These are phyloP conservation scores for Tetheella fluctuosa DNA, from an alignment of 2,888 invertebrate species.

Conservation along the genomic window DNA sequence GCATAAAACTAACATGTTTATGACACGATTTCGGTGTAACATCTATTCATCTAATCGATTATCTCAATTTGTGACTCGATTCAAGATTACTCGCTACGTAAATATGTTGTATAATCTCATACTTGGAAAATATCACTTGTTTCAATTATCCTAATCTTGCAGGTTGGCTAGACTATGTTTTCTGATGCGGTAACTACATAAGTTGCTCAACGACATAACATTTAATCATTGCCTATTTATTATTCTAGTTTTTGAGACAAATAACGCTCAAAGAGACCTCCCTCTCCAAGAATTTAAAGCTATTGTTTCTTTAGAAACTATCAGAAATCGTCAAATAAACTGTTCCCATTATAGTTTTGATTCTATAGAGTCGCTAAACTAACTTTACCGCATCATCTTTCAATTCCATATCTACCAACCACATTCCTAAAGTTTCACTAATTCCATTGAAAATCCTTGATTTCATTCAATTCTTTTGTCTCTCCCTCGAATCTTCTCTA, in stretches of 20 bases:
- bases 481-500: conserved; percentile 77
- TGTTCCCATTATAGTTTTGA: not conserved
- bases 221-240: not conserved
- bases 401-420: conserved; percentile 14
- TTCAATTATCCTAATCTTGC: conserved; percentile 25
- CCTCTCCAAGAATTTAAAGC: not conserved
- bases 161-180: conserved; percentile 11
- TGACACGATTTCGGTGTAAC: conserved; percentile 34
- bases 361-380: not conserved
- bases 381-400: not conserved
- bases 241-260: conserved; percentile 4
- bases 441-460: conserved; percentile 29
- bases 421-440: conserved; percentile 33
- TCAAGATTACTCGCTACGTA: conserved; percentile 13
- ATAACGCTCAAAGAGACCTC: not conserved
- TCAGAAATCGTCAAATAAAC: not conserved
- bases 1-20: conserved; percentile 30
- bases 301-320: not conserved
- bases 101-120: conserved; percentile 25
- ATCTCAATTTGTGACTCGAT: conserved; percentile 24
- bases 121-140: conserved; percentile 39
- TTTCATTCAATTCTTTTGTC: conserved; percentile 71
- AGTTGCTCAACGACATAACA: not conserved
- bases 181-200: not conserved
- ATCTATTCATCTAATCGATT: conserved; percentile 23